Percentiles rank a stretch among this genome's conserved stretches.
These are phyloP conservation scores for Hydrolagus affinis DNA, from an alignment of 2,113 vertebrate genomes.

Conservation along the genomic window DNA sequence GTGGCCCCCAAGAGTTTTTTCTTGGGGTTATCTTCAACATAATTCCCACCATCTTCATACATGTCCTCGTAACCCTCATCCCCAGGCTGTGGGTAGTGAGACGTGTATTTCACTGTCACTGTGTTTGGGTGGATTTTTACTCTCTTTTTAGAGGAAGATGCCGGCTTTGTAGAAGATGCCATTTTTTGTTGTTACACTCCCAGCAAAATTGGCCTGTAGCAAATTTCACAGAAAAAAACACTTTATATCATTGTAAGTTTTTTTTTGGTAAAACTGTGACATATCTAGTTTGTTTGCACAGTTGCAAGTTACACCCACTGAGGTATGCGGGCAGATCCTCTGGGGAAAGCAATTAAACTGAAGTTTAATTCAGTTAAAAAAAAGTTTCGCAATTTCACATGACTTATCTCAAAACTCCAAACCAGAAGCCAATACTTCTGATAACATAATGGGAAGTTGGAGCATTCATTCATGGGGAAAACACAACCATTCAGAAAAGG, in stretches of 20 bases:
- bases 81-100: slow-evolving; percentile 86
- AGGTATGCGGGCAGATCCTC: background rate
- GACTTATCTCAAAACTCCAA: no score
- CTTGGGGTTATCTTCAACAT: slow-evolving; percentile 73
- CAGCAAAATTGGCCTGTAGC: slow-evolving; percentile 42
- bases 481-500: no score
- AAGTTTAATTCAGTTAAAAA: background rate
- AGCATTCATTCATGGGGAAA: no score
- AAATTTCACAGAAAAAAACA: slow-evolving; percentile 30
- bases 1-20: slow-evolving; percentile 67
- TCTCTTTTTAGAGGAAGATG: slow-evolving; percentile 66
- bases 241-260: background rate
- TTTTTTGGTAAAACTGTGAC: background rate
- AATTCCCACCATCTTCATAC: slow-evolving; percentile 71
- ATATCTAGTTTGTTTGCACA: background rate
- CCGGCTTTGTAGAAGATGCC: slow-evolving; percentile 50
- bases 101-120: slow-evolving; percentile 88
- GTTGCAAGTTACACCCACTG: background rate
- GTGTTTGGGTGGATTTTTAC: slow-evolving; percentile 94
- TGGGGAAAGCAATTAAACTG: background rate
- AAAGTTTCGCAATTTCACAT: background rate
- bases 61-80: slow-evolving; percentile 79
- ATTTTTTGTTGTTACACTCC: slow-evolving; percentile 56
- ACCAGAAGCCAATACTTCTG: no score
- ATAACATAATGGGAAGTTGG: no score